phyloP scores from a whole-genome alignment of 2,113 vertebrate species.

The Sminthopsis crassicaudata region DNA sequence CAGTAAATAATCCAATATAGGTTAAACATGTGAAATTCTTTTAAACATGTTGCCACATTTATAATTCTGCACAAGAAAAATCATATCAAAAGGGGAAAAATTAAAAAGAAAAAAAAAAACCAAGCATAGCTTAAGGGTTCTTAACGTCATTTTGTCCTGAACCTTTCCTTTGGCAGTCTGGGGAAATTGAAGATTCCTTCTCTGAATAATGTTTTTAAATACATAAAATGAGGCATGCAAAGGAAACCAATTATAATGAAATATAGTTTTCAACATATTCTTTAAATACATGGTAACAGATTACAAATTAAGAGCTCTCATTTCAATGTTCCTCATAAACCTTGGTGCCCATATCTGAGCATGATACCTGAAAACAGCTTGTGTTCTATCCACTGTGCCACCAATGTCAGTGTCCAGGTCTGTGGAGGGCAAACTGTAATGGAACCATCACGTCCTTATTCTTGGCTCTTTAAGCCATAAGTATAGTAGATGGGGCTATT shows the following conservation, averaged over 20 bases:
- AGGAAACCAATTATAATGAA: background rate
- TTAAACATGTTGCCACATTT: no score
- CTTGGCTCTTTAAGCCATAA: background rate
- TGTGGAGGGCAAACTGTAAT: background rate
- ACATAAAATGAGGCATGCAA: background rate
- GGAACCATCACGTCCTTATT: background rate
- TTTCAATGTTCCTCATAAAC: background rate
- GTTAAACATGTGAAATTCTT: no score
- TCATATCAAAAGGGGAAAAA: no score
- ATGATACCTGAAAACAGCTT: background rate
- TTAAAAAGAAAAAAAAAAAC: no score
- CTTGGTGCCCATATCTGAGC: background rate
- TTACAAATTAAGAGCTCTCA: background rate
- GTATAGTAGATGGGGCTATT: background rate
- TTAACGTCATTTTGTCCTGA: background rate
- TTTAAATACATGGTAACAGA: background rate
- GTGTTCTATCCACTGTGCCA: background rate
- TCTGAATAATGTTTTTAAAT: background rate
- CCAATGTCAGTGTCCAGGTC: background rate
- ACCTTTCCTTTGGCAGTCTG: background rate
- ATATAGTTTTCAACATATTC: background rate
- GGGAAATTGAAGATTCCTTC: background rate
- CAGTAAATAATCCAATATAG: no score
- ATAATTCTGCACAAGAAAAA: no score
- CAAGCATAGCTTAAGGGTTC: no score